phyloP scores from a whole-genome alignment of 2,113 vertebrate genomes.

The Gallinago undulata region DNA sequence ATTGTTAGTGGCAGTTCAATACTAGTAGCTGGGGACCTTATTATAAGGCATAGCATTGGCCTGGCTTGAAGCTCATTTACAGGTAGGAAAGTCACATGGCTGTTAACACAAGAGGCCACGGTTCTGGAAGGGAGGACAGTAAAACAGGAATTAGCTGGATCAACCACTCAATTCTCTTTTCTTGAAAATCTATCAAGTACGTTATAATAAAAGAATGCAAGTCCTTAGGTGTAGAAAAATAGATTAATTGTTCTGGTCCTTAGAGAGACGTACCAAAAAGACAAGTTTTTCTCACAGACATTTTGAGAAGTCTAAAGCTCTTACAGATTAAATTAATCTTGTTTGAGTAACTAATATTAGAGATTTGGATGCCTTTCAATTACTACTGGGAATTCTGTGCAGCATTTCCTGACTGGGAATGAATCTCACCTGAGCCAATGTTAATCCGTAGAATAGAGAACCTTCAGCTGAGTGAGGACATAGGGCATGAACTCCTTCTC shows the following conservation, averaged over 20 bases:
- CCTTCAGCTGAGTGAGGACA: background rate
- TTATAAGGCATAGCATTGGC: background rate
- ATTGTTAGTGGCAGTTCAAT: background rate
- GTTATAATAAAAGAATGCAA: background rate
- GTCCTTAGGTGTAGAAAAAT: background rate
- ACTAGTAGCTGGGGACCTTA: background rate
- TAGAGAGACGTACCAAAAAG: background rate
- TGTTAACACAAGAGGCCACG: background rate
- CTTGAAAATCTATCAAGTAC: background rate
- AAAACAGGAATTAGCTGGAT: background rate
- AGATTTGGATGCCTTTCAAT: background rate
- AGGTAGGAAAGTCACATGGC: background rate
- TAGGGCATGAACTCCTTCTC: background rate
- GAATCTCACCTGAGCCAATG: background rate
- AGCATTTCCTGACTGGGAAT: background rate
- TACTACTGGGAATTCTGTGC: background rate
- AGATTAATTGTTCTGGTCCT: background rate
- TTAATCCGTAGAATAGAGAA: background rate
- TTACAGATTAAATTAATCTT: background rate
- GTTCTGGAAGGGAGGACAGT: background rate
- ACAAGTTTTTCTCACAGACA: background rate
- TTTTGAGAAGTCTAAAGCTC: background rate
- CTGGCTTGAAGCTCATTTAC: accelerated
- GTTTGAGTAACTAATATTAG: background rate
- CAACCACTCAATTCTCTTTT: background rate